phyloP scores from a whole-genome alignment of 2,888 invertebrate genomes.

The Lochmaea capreae region DNA sequence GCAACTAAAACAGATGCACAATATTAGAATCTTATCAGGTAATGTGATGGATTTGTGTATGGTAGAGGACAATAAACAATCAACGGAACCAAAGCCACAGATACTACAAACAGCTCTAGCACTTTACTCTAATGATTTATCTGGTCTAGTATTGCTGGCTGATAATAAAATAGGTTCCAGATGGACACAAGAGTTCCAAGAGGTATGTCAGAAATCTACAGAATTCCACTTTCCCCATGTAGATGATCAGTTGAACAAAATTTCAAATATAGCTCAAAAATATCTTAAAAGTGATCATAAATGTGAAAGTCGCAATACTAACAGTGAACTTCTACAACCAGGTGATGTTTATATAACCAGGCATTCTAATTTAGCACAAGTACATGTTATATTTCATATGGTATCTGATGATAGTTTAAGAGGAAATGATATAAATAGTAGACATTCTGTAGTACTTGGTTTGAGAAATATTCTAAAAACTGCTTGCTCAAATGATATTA shows the following conservation, averaged over 20 bases:
- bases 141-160: constrained; percentile 87
- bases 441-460: constrained; percentile 95
- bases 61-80: constrained; percentile 61
- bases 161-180: constrained; percentile 67
- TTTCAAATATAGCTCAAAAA: constrained; percentile 64
- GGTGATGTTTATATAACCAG: constrained; percentile 89
- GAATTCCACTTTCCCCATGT: constrained; percentile 95
- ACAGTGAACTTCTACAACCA: constrained; percentile 75
- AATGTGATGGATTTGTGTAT: constrained; percentile 85
- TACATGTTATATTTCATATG: constrained; percentile 96
- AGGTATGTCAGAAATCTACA: constrained; percentile 82
- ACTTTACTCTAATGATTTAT: constrained; percentile 91
- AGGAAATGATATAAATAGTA: constrained; percentile 89
- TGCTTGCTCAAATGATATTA: constrained; percentile 94
- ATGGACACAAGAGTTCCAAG: constrained; percentile 71
- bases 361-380: constrained; percentile 94
- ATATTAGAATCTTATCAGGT: constrained; percentile 90
- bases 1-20: constrained; percentile 98
- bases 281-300: constrained; percentile 54
- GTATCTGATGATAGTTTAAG: constrained; percentile 82
- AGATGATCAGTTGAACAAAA: constrained; percentile 85
- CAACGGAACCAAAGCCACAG: constrained; percentile 76
- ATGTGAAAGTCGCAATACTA: constrained; percentile 49
- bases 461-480: constrained; percentile 94
- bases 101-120: constrained; percentile 93